Evolutionary conservation across 2,113 vertebrate genomes (phyloP).

Genomic region (Struthidea cinerea): DNA sequence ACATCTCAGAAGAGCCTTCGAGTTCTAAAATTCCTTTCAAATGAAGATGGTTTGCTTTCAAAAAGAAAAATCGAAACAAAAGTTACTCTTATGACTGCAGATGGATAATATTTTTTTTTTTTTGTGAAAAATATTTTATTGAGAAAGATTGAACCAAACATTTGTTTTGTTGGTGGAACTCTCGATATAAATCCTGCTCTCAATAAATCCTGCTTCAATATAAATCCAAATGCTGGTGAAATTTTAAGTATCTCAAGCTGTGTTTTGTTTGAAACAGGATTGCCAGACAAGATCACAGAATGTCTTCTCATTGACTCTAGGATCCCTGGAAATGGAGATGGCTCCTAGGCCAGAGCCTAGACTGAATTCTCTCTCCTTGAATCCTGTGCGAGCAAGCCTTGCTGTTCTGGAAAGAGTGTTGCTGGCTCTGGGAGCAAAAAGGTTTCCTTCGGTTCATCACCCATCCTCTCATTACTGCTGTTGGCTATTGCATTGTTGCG

Average conservation of each 20-base stretch:
- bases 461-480: neutral
- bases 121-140: neutral
- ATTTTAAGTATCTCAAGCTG: neutral
- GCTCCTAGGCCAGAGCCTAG: neutral
- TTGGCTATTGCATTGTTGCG: accelerated
- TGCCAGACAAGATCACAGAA: neutral
- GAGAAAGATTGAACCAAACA: neutral
- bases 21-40: neutral
- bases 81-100: neutral
- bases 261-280: neutral
- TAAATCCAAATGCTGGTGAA: neutral
- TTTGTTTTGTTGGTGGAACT: neutral
- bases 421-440: neutral
- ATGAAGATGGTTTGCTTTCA: neutral
- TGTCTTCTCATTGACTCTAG: neutral
- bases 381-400: neutral
- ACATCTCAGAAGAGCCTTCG: neutral
- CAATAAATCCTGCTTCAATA: neutral
- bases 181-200: neutral
- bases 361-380: neutral
- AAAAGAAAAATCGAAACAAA: neutral
- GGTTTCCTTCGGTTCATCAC: neutral
- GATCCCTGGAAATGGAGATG: neutral
- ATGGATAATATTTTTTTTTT: neutral
- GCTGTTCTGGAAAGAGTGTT: neutral